A percentile compares a stretch with the other conserved stretches of the same genome.
Conservation (phyloP, 2,888 invertebrate genomes). For the Iselma pallidipennis region DNA sequence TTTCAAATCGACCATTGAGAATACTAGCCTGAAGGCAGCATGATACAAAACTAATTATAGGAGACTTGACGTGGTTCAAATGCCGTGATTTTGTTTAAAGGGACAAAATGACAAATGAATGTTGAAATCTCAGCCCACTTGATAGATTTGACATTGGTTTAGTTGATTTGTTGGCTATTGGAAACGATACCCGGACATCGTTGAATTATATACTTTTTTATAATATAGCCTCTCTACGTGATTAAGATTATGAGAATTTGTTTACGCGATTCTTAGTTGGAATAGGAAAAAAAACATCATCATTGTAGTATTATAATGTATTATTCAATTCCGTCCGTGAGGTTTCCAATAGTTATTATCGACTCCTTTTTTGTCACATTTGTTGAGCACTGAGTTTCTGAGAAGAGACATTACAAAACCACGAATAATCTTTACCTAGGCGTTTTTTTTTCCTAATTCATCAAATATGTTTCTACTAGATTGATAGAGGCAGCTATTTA, state of each 20-base stretch:
- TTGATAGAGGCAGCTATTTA: not conserved
- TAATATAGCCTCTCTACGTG: conserved; percentile 17
- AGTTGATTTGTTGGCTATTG: conserved; percentile 32
- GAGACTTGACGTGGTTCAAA: conserved; percentile 48
- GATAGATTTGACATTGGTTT: conserved; percentile 40
- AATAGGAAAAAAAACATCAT: conserved; percentile 10
- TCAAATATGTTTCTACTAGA: not conserved
- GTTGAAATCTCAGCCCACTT: conserved; percentile 36
- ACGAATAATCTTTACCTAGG: not conserved
- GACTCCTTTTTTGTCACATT: not conserved
- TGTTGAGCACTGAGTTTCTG: not conserved
- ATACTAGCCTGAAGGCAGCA: conserved; percentile 38
- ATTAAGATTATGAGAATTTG: conserved; percentile 28
- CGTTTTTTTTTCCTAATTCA: not conserved
- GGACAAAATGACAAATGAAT: conserved; percentile 54
- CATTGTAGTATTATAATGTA: conserved; percentile 22
- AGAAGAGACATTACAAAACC: not conserved
- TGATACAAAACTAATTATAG: conserved; percentile 51
- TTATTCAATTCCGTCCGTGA: conserved; percentile 26
- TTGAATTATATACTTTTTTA: conserved; percentile 28
- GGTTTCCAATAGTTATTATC: conserved; percentile 24
- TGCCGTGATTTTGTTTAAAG: conserved; percentile 50
- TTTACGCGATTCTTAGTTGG: conserved; percentile 22
- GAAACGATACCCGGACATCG: conserved; percentile 38
- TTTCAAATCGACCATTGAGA: conserved; percentile 41